Evolutionary conservation across 2,797 vertebrate species (phyloP).

Genomic region (Crocidura indochinensis): DNA sequence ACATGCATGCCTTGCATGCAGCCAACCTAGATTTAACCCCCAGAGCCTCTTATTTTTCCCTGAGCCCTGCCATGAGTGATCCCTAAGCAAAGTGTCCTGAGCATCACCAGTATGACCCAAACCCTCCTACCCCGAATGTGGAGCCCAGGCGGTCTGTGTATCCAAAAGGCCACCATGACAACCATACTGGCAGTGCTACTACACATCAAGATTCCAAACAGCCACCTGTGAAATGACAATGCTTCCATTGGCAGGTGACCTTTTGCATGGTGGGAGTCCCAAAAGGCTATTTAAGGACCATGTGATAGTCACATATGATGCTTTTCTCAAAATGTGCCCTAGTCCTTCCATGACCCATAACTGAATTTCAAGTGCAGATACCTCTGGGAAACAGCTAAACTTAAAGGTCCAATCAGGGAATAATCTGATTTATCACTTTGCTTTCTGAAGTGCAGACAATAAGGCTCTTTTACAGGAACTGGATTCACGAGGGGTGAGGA

Average conservation of each 20-base stretch:
- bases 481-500: background rate
- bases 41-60: too few relatives aligned
- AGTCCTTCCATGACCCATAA: too few relatives aligned
- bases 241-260: background rate
- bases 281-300: background rate
- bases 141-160: background rate
- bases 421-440: conserved; percentile 1
- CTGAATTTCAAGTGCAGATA: background rate
- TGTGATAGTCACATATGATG: background rate
- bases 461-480: background rate
- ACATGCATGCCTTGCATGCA: too few relatives aligned
- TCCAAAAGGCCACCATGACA: background rate
- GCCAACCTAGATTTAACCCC: too few relatives aligned
- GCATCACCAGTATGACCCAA: too few relatives aligned
- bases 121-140: too few relatives aligned
- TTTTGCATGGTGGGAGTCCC: background rate
- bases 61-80: too few relatives aligned
- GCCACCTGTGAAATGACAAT: too few relatives aligned
- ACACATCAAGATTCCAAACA: background rate
- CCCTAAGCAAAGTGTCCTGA: too few relatives aligned
- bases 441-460: background rate
- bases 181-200: background rate
- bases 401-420: background rate
- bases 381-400: conserved; percentile 4
- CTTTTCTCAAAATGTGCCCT: background rate